phyloP scores from a whole-genome alignment of 2,888 invertebrate species.

The Idaea aversata region DNA sequence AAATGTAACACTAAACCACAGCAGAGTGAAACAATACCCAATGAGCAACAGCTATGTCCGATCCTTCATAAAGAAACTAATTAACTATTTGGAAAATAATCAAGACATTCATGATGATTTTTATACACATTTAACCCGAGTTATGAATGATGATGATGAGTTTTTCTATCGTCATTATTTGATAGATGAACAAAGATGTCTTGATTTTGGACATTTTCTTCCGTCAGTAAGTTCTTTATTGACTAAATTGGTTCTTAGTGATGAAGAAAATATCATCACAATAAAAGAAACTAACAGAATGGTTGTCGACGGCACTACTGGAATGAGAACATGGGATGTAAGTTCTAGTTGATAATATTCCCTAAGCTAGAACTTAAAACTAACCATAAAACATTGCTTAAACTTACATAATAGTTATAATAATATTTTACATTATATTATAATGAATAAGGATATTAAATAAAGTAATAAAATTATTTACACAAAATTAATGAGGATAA shows the following conservation, averaged over 20 bases:
- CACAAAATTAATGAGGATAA: too few species aligned
- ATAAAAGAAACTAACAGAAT: conserved; percentile 86
- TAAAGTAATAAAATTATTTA: too few species aligned
- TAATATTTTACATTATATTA: too few species aligned
- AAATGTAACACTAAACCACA: conserved; percentile 77
- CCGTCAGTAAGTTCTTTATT: too few species aligned
- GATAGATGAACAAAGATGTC: conserved; percentile 37
- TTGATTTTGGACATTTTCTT: too few species aligned
- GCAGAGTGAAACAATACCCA: conserved; percentile 80
- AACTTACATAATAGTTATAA: too few species aligned
- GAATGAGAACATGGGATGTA: conserved; percentile 89
- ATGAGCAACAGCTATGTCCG: conserved; percentile 82
- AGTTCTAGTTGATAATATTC: conserved; percentile 13
- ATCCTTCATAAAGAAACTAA: conserved; percentile 83
- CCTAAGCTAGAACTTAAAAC: too few species aligned
- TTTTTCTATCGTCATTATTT: conserved; percentile 84
- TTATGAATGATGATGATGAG: conserved; percentile 58
- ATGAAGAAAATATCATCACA: conserved; percentile 66
- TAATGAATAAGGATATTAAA: too few species aligned
- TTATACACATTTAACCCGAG: conserved; percentile 80
- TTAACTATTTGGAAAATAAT: conserved; percentile 77
- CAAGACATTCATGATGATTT: conserved; percentile 83
- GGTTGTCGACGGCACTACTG: conserved; percentile 89
- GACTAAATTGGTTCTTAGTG: conserved; percentile 21
- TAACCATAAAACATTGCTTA: too few species aligned